Conservation (phyloP, 2,888 invertebrate genomes). For the Synergus umbraculus region DNA sequence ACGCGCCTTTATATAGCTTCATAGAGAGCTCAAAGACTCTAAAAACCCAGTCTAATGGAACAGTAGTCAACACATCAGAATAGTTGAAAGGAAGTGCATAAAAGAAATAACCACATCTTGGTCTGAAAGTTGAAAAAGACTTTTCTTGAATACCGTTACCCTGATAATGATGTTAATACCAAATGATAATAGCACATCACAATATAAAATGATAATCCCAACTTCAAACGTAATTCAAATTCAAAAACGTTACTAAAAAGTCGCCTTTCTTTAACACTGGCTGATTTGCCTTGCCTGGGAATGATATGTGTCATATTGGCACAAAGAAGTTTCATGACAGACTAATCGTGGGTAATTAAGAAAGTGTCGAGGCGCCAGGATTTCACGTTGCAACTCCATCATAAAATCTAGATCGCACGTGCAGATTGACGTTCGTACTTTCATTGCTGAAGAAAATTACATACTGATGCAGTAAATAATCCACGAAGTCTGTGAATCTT, state of each 20-base stretch:
- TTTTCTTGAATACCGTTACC: slow-evolving; percentile 11
- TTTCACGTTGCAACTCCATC: slow-evolving; percentile 5
- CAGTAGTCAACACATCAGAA: slow-evolving; percentile 19
- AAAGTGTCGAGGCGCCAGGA: slow-evolving; percentile 35
- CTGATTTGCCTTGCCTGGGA: not conserved
- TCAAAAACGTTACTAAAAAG: no score
- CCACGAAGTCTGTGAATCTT: not conserved
- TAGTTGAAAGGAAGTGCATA: slow-evolving; percentile 5
- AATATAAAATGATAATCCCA: no score
- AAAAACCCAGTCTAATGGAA: slow-evolving; percentile 11
- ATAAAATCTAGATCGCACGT: slow-evolving; percentile 29
- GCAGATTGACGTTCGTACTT: slow-evolving; percentile 6
- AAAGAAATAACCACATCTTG: slow-evolving; percentile 26
- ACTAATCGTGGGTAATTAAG: slow-evolving; percentile 8
- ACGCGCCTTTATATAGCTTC: not conserved
- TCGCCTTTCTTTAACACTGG: not conserved
- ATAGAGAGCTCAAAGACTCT: slow-evolving; percentile 13
- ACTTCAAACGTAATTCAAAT: not conserved
- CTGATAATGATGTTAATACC: no score
- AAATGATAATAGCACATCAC: no score
- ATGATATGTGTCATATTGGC: not conserved
- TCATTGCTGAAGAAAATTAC: slow-evolving; percentile 25
- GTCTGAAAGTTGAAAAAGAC: not conserved
- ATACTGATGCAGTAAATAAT: slow-evolving; percentile 4
- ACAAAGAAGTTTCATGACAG: slow-evolving; percentile 19